These are phyloP conservation scores for Lumbricus terrestris DNA, from an alignment of 2,888 invertebrate species.

Conservation along the genomic window DNA sequence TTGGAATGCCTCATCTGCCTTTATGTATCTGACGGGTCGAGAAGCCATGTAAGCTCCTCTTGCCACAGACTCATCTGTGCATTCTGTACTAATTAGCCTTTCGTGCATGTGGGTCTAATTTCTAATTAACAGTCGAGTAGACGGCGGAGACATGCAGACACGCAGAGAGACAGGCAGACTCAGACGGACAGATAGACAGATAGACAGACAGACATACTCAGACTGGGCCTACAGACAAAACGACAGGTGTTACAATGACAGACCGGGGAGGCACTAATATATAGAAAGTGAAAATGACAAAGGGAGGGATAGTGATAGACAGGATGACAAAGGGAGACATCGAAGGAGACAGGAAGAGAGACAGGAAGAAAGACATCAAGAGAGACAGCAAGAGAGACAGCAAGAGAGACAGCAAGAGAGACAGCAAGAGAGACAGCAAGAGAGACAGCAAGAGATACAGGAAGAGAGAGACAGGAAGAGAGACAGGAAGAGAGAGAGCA, in stretches of 20 bases:
- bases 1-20: not conserved
- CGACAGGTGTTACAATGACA: not conserved
- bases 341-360: conserved; percentile 5
- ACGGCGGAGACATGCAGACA: too few relatives aligned
- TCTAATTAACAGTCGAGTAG: not conserved
- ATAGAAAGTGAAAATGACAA: too few relatives aligned
- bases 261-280: not conserved
- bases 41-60: too few relatives aligned
- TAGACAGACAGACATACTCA: not conserved
- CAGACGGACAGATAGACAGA: not conserved
- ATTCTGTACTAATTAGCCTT: not conserved
- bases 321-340: conserved; percentile 7
- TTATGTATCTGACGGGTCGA: too few relatives aligned
- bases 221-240: not conserved
- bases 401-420: not conserved
- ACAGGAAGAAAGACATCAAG: not conserved
- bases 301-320: not conserved
- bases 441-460: too few relatives aligned
- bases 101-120: not conserved
- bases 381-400: not conserved
- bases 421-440: too few relatives aligned
- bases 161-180: not conserved
- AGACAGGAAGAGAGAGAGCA: not conserved
- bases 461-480: too few relatives aligned
- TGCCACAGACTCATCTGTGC: too few relatives aligned